These are phyloP conservation scores for Sphaerophoria rueppellii DNA, from an alignment of 2,888 invertebrate species.

Conservation along the genomic window DNA sequence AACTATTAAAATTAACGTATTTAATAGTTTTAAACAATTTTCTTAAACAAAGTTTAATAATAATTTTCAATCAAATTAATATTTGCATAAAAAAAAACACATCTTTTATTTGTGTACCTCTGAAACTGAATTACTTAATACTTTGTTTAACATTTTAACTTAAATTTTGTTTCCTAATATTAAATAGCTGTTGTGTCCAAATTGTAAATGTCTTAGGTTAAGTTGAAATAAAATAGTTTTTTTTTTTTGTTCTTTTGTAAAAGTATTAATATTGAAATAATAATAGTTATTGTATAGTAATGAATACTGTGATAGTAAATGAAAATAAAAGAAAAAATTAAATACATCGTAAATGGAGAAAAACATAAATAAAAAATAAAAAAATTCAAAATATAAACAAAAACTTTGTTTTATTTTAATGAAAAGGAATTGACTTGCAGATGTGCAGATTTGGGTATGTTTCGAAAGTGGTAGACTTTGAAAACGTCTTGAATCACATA, in stretches of 20 bases:
- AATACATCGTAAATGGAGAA: constrained; percentile 75
- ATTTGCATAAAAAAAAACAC: constrained; percentile 7
- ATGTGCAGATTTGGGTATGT: too few species aligned
- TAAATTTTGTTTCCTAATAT: constrained; percentile 42
- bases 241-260: constrained; percentile 67
- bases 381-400: constrained; percentile 52
- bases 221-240: constrained; percentile 23
- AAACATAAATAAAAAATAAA: constrained; percentile 35
- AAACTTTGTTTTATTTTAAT: constrained; percentile 1
- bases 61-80: not conserved
- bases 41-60: constrained; percentile 34
- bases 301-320: constrained; percentile 81
- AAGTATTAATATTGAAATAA: constrained; percentile 51
- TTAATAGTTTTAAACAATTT: not conserved
- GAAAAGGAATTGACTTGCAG: too few species aligned
- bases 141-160: constrained; percentile 46
- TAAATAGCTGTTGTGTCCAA: constrained; percentile 60
- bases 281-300: constrained; percentile 57
- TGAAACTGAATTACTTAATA: constrained; percentile 63
- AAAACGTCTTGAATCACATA: too few species aligned
- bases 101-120: constrained; percentile 42
- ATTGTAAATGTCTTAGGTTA: constrained; percentile 61
- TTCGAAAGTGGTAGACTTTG: too few species aligned
- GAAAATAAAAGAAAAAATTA: constrained; percentile 76
- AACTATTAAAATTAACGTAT: not conserved